Evolutionary conservation across 1,140 invertebrate genomes (phyloP), one percentile per base, ranked within the genome.

Genomic region (Drosophila melanica): DNA sequence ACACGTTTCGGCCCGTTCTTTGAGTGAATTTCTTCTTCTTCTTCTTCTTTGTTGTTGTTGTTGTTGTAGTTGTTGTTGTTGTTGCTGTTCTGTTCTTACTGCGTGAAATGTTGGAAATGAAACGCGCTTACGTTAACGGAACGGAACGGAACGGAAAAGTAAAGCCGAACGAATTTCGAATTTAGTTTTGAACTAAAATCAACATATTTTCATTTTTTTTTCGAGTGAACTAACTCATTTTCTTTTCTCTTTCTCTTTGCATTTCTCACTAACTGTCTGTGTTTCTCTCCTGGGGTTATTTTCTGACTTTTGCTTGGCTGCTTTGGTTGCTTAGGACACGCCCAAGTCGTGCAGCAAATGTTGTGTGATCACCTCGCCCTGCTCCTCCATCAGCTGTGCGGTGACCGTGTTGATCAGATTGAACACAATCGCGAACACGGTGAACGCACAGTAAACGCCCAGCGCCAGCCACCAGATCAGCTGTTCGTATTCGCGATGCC

Each of bases 391-490:
- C 53, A 91, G 67, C 51, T 92, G 90, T 12, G 90, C 90, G 39
- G 90, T 90, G 48, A 92, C 94, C 63, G 95, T 95, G 84, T 96
- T 96, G 93, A 97, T 95, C 47, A 98, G 90, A 92, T 99, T 99
- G 95, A 97, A 99, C 55, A 98, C 95, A 63, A 99, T 94, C 47
- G 97, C 97, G 92, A 99, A 98, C 16, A 98, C 94, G 6, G 97
- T 98, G 92, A 98, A 98, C 4, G 97, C 96, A 0, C 96, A 95
- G 92, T 98, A 99, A 1, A 98, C 95, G 12, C 97, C 97, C 4
- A 99, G 93, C 3, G 98, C 97, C 69, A 98, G 95, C 98, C 98
- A 99, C 97, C 98, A 99, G 64, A 98, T 94, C 45, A 98, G 93
- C 90, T 98, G 96, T 92, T 98, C 97, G 93, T 98, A 97, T 0